Percentiles rank a stretch among this genome's conserved stretches.
phyloP scores from a whole-genome alignment of 2,113 vertebrate species.

The Epinephelus fuscoguttatus region DNA sequence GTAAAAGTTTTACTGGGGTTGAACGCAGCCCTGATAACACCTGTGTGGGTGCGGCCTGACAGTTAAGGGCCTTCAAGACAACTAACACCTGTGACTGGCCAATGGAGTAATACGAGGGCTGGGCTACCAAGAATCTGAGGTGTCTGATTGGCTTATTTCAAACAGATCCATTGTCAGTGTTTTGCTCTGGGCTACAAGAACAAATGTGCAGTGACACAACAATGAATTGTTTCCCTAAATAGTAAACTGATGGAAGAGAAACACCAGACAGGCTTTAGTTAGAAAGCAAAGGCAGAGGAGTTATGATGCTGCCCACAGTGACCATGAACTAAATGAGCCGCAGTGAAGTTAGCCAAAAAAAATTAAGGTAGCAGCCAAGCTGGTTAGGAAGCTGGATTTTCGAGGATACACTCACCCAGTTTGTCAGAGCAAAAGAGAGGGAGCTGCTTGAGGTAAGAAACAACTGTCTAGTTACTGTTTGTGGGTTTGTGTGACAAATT shows the following conservation, averaged over 20 bases:
- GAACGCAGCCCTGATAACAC: background rate
- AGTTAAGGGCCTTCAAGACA: background rate
- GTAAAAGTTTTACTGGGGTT: no score
- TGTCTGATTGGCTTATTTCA: background rate
- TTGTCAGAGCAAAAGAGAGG: background rate
- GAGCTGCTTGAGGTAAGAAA: constrained; percentile 10
- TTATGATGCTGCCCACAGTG: background rate
- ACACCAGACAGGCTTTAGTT: background rate
- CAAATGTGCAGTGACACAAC: background rate
- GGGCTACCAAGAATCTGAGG: background rate
- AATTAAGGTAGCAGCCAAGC: background rate
- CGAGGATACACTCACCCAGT: background rate
- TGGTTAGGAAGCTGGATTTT: background rate
- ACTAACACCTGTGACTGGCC: background rate
- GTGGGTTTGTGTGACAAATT: background rate
- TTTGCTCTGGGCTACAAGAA: background rate
- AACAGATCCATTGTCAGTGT: background rate
- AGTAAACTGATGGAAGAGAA: background rate
- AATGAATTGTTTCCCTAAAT: background rate
- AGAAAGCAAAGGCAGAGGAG: background rate
- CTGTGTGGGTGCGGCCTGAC: background rate
- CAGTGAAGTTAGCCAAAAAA: background rate
- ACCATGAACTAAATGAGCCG: background rate
- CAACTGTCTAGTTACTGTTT: background rate
- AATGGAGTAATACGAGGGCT: background rate